Conservation (phyloP, 2,888 invertebrate species). For the Octodonta nipae region DNA sequence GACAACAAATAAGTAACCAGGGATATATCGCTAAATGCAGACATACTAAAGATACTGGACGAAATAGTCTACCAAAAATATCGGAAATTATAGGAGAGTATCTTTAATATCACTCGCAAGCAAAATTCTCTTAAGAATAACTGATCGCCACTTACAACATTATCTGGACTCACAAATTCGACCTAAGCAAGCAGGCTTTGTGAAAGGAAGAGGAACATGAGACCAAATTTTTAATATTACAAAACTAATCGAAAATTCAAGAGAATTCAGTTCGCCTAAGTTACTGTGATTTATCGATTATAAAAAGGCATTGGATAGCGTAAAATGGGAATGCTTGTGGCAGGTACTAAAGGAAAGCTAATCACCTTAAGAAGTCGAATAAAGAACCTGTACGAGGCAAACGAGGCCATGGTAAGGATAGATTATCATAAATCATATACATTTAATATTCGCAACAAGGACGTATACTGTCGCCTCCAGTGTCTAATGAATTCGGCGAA, state of each 20-base stretch:
- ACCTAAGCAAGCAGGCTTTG: slow-evolving; percentile 1
- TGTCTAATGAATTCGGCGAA: no score
- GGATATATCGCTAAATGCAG: background rate
- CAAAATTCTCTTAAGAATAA: slow-evolving; percentile 1
- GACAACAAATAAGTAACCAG: background rate
- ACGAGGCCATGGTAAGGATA: no score
- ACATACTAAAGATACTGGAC: background rate
- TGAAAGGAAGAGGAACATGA: slow-evolving; percentile 1
- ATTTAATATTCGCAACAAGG: no score
- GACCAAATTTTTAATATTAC: slow-evolving; percentile 1
- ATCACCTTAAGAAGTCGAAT: no score
- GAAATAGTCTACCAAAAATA: background rate
- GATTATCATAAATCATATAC: no score
- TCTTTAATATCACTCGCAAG: slow-evolving; percentile 1
- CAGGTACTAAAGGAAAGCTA: background rate
- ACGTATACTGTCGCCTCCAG: no score
- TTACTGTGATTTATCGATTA: background rate
- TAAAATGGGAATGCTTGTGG: background rate
- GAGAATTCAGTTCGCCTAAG: slow-evolving; percentile 1
- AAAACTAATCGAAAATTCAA: background rate
- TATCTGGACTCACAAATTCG: background rate
- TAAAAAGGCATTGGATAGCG: background rate
- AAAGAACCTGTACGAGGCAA: no score
- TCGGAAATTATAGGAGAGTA: background rate
- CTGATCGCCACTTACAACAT: background rate